phyloP scores from a whole-genome alignment of 2,113 vertebrate species.

The Callopanchax toddi region DNA sequence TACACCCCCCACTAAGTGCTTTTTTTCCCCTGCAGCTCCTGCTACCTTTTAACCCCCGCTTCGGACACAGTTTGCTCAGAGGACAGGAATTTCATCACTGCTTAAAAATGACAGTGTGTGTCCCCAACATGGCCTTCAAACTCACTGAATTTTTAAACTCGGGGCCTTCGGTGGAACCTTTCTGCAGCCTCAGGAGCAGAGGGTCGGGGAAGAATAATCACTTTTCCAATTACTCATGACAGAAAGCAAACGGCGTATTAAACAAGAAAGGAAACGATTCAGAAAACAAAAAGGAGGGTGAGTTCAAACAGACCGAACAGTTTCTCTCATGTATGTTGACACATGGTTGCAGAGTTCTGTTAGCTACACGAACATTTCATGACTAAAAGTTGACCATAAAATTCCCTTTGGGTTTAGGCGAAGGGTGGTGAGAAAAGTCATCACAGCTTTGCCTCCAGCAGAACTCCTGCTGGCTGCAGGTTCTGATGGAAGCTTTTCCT shows the following conservation, averaged over 20 bases:
- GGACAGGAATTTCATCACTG: constrained; percentile 47
- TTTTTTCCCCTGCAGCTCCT: constrained; percentile 39
- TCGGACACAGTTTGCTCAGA: constrained; percentile 48
- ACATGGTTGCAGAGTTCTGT: constrained; percentile 35
- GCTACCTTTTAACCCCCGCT: constrained; percentile 44
- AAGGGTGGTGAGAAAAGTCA: constrained; percentile 52
- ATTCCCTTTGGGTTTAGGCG: constrained; percentile 65
- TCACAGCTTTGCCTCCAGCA: constrained; percentile 61
- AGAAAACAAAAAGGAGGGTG: constrained; percentile 32
- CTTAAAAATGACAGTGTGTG: constrained; percentile 49
- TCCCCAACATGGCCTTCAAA: constrained; percentile 64
- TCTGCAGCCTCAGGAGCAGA: constrained; percentile 51
- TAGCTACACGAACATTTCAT: constrained; percentile 61
- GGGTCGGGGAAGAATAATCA: constrained; percentile 2
- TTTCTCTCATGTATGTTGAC: constrained; percentile 35
- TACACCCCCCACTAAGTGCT: constrained; percentile 45
- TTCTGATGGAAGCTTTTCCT: constrained; percentile 57
- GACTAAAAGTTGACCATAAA: constrained; percentile 48
- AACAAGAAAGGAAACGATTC: constrained; percentile 19
- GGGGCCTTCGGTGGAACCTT: constrained; percentile 46
- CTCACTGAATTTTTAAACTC: constrained; percentile 54
- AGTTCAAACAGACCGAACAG: constrained; percentile 44
- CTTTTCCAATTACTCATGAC: constrained; percentile 41
- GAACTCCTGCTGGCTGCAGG: constrained; percentile 43
- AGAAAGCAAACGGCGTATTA: constrained; percentile 53